phyloP scores from a whole-genome alignment of 2,888 invertebrate genomes.

The Tachina fera region DNA sequence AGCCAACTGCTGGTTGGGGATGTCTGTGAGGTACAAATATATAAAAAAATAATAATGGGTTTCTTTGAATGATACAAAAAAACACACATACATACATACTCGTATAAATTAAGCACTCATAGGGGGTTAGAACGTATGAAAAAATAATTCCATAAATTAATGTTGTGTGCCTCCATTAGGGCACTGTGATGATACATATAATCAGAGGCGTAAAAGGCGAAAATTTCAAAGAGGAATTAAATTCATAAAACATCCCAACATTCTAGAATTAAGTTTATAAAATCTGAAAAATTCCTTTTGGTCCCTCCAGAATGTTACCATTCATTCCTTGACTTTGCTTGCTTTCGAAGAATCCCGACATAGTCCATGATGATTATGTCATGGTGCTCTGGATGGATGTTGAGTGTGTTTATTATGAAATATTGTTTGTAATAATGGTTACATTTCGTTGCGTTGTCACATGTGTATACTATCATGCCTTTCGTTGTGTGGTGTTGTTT shows the following conservation, averaged over 20 bases:
- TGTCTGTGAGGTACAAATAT: neutral
- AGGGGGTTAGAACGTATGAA: neutral
- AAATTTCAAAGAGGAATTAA: neutral
- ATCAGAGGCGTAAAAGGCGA: neutral
- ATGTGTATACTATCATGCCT: neutral
- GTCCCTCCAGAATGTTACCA: neutral
- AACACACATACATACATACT: neutral
- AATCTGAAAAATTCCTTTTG: neutral
- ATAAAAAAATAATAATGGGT: neutral
- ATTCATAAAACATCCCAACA: neutral
- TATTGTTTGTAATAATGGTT: slow-evolving; percentile 53
- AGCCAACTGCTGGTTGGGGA: neutral
- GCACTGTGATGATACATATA: neutral
- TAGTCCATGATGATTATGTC: slow-evolving; percentile 2
- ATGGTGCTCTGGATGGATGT: slow-evolving; percentile 25
- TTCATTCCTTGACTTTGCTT: neutral
- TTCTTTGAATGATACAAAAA: neutral
- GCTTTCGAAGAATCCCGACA: neutral
- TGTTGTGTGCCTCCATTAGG: slow-evolving; percentile 10
- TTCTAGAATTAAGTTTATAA: neutral
- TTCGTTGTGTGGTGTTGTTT: slow-evolving; percentile 15
- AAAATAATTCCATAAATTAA: slow-evolving; percentile 1
- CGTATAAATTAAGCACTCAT: neutral
- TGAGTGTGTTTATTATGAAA: slow-evolving; percentile 64
- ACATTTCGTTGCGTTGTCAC: slow-evolving; percentile 24